Conservation (phyloP, 2,113 vertebrate species). For the Carettochelys insculpta region DNA sequence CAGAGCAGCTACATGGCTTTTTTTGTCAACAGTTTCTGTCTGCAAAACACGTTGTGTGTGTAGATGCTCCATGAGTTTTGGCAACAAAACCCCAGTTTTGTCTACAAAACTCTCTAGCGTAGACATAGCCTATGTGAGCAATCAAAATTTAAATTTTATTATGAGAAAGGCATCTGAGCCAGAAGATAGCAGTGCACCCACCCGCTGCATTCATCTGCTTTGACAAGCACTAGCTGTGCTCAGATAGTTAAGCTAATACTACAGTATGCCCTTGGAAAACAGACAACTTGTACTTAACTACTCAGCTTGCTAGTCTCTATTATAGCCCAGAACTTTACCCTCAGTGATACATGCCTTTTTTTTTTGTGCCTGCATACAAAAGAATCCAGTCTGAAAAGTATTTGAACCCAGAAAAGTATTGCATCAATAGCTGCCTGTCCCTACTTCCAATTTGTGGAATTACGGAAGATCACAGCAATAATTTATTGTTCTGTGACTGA, state of each 20-base stretch:
- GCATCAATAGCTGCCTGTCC: background rate
- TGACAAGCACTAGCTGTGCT: background rate
- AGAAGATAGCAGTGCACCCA: background rate
- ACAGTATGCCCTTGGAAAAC: background rate
- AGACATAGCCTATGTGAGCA: too few species aligned
- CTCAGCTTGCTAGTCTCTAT: background rate
- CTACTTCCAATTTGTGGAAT: constrained; percentile 14
- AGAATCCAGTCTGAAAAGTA: background rate
- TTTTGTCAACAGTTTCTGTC: too few species aligned
- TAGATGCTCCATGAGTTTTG: too few species aligned
- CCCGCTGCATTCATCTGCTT: background rate
- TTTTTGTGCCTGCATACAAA: background rate
- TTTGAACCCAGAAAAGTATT: background rate
- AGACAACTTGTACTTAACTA: accelerated
- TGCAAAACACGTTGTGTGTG: too few species aligned
- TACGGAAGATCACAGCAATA: constrained; percentile 5
- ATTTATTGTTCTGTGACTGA: constrained; percentile 7
- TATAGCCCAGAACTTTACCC: background rate
- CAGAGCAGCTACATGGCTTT: too few species aligned
- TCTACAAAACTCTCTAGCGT: too few species aligned
- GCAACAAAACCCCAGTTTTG: too few species aligned
- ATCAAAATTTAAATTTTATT: background rate
- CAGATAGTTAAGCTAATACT: background rate
- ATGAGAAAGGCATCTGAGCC: background rate
- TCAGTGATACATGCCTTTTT: background rate